These are phyloP conservation scores for Sycophila texana DNA, from an alignment of 2,888 invertebrate species.

Conservation along the genomic window DNA sequence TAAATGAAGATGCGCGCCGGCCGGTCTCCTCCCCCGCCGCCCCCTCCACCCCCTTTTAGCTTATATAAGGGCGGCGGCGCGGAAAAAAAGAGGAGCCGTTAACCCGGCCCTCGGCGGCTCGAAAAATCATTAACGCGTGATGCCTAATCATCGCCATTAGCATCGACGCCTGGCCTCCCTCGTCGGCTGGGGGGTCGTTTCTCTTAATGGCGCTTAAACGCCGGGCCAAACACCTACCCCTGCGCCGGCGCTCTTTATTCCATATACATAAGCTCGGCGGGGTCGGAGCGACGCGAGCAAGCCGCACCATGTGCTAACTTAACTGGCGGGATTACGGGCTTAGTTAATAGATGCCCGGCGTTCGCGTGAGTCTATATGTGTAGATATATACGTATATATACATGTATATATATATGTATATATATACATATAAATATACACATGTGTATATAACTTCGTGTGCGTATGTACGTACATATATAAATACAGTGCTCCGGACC, in stretches of 20 bases:
- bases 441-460: no score
- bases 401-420: not conserved
- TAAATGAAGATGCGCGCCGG: not conserved
- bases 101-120: not conserved
- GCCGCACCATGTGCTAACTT: slow-evolving; percentile 73
- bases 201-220: slow-evolving; percentile 42
- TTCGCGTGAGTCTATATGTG: no score
- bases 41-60: no score
- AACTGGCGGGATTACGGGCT: slow-evolving; percentile 73
- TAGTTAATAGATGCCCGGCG: slow-evolving; percentile 73
- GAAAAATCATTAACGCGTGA: slow-evolving; percentile 19
- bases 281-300: slow-evolving; percentile 35
- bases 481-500: slow-evolving; percentile 44
- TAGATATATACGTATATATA: no score
- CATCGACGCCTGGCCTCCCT: not conserved
- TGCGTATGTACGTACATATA: not conserved
- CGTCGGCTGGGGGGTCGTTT: not conserved
- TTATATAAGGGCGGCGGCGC: not conserved
- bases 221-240: slow-evolving; percentile 22
- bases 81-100: not conserved
- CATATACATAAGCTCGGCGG: slow-evolving; percentile 30
- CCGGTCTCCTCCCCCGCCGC: no score
- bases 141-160: slow-evolving; percentile 29
- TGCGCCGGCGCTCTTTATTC: slow-evolving; percentile 9
- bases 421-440: not conserved